Conservation (phyloP, 2,797 vertebrate genomes). For the Oceanodroma leucorhoa region DNA sequence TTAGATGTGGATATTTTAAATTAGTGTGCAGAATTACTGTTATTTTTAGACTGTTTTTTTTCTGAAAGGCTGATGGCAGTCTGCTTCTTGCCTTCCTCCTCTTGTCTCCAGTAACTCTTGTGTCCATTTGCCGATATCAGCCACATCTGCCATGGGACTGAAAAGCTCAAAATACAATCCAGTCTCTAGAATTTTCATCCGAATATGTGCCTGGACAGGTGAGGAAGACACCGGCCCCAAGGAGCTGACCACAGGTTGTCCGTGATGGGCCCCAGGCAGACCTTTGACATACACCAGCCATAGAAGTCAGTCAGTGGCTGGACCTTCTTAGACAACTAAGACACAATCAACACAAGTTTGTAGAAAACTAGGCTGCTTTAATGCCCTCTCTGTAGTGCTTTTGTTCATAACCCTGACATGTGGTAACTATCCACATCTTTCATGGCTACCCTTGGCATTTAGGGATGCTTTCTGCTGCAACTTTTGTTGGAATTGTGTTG, state of each 20-base stretch:
- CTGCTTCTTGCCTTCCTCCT: not conserved
- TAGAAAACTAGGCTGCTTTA: not conserved
- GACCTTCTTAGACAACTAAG: not conserved
- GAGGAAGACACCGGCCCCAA: not conserved
- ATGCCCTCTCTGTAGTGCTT: not conserved
- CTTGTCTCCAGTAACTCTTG: not conserved
- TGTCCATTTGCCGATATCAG: not conserved
- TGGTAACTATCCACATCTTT: not conserved
- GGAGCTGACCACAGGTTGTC: not conserved
- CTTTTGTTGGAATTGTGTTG: not conserved
- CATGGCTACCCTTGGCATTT: not conserved
- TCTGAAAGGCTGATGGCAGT: not conserved
- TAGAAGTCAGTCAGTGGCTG: not conserved
- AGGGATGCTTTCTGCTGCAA: not conserved
- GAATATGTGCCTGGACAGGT: not conserved
- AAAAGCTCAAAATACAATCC: not conserved
- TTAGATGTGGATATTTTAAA: not conserved
- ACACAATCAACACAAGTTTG: not conserved
- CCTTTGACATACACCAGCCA: not conserved
- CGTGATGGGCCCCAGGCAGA: not conserved
- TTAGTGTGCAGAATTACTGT: not conserved
- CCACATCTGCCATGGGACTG: not conserved
- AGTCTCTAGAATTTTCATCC: not conserved
- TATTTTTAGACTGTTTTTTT: not conserved
- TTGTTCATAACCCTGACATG: not conserved